Conservation (phyloP, 2,113 vertebrate genomes). For the Arizona elegans region DNA sequence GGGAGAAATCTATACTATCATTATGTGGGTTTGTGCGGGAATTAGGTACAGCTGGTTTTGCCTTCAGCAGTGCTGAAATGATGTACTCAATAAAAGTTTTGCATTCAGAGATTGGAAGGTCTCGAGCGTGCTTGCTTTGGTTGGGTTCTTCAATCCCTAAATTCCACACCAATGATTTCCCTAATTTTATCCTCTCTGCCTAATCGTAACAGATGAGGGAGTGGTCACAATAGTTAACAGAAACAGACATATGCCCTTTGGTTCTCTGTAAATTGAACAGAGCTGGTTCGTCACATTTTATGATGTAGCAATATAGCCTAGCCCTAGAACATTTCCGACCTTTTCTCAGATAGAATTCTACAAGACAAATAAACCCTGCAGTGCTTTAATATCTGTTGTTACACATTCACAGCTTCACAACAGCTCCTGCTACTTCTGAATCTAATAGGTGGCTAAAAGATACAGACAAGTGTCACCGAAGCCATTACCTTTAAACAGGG, state of each 20-base stretch:
- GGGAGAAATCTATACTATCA: too few relatives aligned
- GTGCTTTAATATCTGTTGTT: neutral
- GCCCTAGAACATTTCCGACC: neutral
- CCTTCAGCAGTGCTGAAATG: too few relatives aligned
- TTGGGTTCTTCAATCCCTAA: neutral
- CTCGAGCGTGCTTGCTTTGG: too few relatives aligned
- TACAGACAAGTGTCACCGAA: rapidly evolving
- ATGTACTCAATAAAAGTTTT: too few relatives aligned
- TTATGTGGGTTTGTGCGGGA: too few relatives aligned
- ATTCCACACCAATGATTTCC: neutral
- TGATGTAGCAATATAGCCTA: neutral
- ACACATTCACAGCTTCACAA: neutral
- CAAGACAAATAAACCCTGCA: neutral
- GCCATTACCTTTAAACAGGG: constrained; percentile 85
- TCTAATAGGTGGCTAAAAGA: neutral
- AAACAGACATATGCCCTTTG: neutral
- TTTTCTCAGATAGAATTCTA: neutral
- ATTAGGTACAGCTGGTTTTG: too few relatives aligned
- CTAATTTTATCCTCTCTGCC: neutral
- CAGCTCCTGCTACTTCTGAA: neutral
- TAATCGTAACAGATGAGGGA: too few relatives aligned
- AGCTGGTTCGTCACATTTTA: neutral
- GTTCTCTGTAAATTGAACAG: neutral
- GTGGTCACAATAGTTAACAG: neutral
- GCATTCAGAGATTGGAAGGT: too few relatives aligned